A percentile compares a stretch with the other conserved stretches of the same genome.
Evolutionary conservation across 1,140 invertebrate species (phyloP).

Genomic region (Penaeus japonicus): DNA sequence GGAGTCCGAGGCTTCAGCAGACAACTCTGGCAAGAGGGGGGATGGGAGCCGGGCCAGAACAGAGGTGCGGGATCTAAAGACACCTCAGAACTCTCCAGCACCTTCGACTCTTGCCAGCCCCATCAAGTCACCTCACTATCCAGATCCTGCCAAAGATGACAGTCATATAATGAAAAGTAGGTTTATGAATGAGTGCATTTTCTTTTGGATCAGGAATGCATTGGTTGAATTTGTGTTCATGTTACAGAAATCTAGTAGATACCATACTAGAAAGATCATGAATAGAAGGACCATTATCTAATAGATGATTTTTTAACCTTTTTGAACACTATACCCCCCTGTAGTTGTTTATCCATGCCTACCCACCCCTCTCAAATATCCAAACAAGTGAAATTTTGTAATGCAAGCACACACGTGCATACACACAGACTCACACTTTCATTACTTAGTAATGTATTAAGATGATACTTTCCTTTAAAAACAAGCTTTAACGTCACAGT

Average conservation of each 20-base stretch:
- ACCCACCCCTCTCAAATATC: too few species aligned
- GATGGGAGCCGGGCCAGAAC: slow-evolving; percentile 23
- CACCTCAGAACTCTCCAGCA: slow-evolving; percentile 40
- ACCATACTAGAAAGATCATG: too few species aligned
- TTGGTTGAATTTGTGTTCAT: background rate
- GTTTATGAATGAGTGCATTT: background rate
- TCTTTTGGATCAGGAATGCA: background rate
- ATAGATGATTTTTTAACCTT: too few species aligned
- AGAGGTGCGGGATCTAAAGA: slow-evolving; percentile 26
- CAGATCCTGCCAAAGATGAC: slow-evolving; percentile 39
- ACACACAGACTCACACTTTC: too few species aligned
- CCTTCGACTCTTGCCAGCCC: slow-evolving; percentile 47
- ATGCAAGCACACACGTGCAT: too few species aligned
- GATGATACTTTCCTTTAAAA: too few species aligned
- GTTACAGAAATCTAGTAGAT: background rate
- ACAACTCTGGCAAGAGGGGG: background rate
- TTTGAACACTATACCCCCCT: too few species aligned
- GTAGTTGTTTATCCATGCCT: too few species aligned
- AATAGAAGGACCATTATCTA: too few species aligned
- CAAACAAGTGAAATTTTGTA: too few species aligned
- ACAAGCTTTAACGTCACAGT: too few species aligned
- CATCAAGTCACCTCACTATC: slow-evolving; percentile 46
- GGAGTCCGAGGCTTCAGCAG: slow-evolving; percentile 37
- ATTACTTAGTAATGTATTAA: too few species aligned
- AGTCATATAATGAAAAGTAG: slow-evolving; percentile 33